phyloP scores from a whole-genome alignment of 2,113 vertebrate genomes.

The Pica pica region DNA sequence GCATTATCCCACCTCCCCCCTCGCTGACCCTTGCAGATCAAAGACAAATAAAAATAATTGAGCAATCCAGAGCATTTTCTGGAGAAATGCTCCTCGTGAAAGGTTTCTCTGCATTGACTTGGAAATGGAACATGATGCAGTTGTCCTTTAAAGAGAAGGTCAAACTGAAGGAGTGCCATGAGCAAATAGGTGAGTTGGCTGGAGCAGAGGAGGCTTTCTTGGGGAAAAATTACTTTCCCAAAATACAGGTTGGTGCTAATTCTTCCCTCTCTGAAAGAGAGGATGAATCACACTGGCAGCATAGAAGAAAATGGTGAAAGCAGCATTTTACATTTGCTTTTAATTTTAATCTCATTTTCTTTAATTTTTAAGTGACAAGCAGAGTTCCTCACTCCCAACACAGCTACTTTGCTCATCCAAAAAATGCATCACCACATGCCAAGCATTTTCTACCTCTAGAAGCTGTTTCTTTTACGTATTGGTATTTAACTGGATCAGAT shows the following conservation, averaged over 20 bases:
- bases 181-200: constrained; percentile 75
- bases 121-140: constrained; percentile 51
- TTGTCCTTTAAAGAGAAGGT: constrained; percentile 27
- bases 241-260: background rate
- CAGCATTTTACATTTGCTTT: background rate
- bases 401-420: constrained; percentile 71
- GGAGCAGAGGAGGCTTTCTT: constrained; percentile 11
- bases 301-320: background rate
- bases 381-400: constrained; percentile 55
- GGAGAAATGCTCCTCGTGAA: background rate
- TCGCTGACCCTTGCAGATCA: background rate
- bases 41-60: background rate
- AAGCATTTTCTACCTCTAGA: constrained; percentile 63
- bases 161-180: constrained; percentile 25
- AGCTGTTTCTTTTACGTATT: background rate
- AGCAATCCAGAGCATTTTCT: background rate
- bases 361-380: background rate
- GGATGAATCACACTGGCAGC: background rate
- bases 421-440: constrained; percentile 19
- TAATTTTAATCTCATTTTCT: background rate
- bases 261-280: background rate
- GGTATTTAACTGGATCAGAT: background rate
- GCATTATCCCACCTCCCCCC: background rate
- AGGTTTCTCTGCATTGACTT: constrained; percentile 23
- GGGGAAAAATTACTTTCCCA: background rate